Percentiles rank a stretch among this genome's conserved stretches.
These are phyloP conservation scores for Luperina nickerlii DNA, from an alignment of 2,888 invertebrate genomes.

Conservation along the genomic window DNA sequence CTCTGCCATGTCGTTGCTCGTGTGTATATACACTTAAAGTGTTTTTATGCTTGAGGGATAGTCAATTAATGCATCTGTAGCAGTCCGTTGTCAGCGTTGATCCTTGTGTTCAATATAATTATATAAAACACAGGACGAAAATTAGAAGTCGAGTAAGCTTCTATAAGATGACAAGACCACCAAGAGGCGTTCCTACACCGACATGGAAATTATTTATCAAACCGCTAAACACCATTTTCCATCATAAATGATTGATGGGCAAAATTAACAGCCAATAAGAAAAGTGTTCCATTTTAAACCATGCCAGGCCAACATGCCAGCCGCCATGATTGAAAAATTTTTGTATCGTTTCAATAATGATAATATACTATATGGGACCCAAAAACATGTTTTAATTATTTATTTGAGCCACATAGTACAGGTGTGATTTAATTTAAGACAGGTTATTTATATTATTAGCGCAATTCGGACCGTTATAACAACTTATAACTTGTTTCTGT, in stretches of 20 bases:
- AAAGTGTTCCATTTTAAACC: slow-evolving; percentile 61
- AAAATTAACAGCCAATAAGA: slow-evolving; percentile 50
- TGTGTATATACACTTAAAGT: not conserved
- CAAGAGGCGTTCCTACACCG: slow-evolving; percentile 20
- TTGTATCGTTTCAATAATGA: slow-evolving; percentile 72
- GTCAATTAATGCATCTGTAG: not conserved
- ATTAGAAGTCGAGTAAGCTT: not conserved
- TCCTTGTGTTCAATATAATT: not conserved
- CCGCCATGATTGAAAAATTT: slow-evolving; percentile 71
- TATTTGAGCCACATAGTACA: slow-evolving; percentile 82
- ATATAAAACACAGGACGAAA: not conserved
- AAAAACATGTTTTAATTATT: slow-evolving; percentile 81
- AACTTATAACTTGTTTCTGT: slow-evolving; percentile 77
- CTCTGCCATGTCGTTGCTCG: not conserved
- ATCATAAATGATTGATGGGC: slow-evolving; percentile 49
- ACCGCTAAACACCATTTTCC: slow-evolving; percentile 46
- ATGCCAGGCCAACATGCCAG: slow-evolving; percentile 46
- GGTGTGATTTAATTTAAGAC: slow-evolving; percentile 81
- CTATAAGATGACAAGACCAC: not conserved
- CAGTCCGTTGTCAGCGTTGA: not conserved
- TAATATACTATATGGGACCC: slow-evolving; percentile 66
- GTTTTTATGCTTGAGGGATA: not conserved
- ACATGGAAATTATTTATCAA: slow-evolving; percentile 41
- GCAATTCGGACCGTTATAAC: slow-evolving; percentile 83
- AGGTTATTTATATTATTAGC: slow-evolving; percentile 84